A percentile compares a stretch with the other conserved stretches of the same genome.
These are phyloP conservation scores for Telenomus remus DNA, from an alignment of 1,140 invertebrate genomes.

Conservation along the genomic window DNA sequence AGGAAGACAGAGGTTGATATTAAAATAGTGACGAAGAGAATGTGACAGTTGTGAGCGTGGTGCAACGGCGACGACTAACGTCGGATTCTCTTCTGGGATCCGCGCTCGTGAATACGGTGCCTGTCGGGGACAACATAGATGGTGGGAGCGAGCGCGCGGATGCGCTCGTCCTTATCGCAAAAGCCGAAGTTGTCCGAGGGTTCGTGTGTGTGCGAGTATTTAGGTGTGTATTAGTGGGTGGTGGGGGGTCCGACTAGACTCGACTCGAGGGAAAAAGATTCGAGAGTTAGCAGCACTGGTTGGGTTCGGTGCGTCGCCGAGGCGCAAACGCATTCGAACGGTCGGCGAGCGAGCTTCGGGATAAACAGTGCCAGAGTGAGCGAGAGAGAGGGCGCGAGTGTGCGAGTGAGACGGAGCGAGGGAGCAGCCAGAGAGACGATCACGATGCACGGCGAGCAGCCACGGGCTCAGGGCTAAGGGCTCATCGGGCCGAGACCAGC, in stretches of 20 bases:
- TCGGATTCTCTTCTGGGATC: conserved; percentile 15
- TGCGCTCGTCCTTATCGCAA: conserved; percentile 22
- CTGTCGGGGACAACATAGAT: conserved; percentile 31
- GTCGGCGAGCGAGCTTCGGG: conserved; percentile 65
- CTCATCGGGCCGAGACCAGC: conserved; percentile 62
- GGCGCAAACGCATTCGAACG: conserved; percentile 72
- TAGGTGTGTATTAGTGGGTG: conserved; percentile 1
- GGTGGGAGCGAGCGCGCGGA: conserved; percentile 50
- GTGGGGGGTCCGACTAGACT: conserved; percentile 25
- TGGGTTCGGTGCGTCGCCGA: conserved; percentile 63
- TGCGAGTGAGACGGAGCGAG: conserved; percentile 55
- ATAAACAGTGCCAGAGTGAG: conserved; percentile 65
- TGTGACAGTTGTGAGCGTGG: conserved; percentile 1
- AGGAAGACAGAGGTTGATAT: too few relatives aligned
- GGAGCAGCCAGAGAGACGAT: conserved; percentile 67
- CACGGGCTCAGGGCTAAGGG: conserved; percentile 72
- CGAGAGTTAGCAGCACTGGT: conserved; percentile 48
- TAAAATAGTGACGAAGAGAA: background rate
- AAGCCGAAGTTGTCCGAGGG: conserved; percentile 27
- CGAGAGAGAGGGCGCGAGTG: conserved; percentile 31
- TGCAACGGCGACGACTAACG: background rate
- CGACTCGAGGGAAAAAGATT: conserved; percentile 43
- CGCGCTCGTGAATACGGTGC: conserved; percentile 36
- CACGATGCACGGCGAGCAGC: conserved; percentile 73
- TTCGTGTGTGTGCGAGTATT: background rate